These are phyloP conservation scores for Neomonachus schauinslandi DNA, from an alignment of 2,113 vertebrate genomes.

Conservation along the genomic window DNA sequence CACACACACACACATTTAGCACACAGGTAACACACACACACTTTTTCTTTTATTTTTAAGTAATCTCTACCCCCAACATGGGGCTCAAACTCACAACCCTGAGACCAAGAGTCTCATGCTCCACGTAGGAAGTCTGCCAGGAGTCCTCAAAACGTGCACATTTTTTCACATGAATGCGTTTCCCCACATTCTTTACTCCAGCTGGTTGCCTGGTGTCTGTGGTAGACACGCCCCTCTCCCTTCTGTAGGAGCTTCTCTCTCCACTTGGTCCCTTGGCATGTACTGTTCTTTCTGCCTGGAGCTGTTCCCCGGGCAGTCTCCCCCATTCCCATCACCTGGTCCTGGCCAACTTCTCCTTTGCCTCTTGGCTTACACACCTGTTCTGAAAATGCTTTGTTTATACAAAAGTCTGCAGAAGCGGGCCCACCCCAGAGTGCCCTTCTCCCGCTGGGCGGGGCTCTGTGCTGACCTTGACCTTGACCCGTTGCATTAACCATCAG, in stretches of 20 bases:
- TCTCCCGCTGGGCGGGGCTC: fast-evolving
- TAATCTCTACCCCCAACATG: background rate
- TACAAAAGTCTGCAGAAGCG: too few relatives aligned
- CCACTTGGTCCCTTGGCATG: background rate
- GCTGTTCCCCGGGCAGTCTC: background rate
- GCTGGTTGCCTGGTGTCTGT: background rate
- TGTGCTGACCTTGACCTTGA: background rate
- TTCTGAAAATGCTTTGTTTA: background rate
- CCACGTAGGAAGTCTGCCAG: background rate
- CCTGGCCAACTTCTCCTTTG: too few relatives aligned
- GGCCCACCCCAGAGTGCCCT: fast-evolving
- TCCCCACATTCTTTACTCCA: background rate
- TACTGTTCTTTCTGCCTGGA: background rate
- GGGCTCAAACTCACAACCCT: background rate
- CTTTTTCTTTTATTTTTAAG: background rate
- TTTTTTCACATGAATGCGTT: background rate
- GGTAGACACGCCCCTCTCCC: background rate
- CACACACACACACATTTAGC: background rate
- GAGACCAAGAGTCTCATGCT: background rate
- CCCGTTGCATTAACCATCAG: background rate
- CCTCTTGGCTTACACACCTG: background rate
- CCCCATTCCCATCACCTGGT: too few relatives aligned
- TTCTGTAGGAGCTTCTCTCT: background rate
- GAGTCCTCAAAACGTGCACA: background rate
- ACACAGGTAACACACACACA: background rate